Base-by-base conservation (phyloP, 1,140 invertebrate species). In the Manduca sexta region DNA sequence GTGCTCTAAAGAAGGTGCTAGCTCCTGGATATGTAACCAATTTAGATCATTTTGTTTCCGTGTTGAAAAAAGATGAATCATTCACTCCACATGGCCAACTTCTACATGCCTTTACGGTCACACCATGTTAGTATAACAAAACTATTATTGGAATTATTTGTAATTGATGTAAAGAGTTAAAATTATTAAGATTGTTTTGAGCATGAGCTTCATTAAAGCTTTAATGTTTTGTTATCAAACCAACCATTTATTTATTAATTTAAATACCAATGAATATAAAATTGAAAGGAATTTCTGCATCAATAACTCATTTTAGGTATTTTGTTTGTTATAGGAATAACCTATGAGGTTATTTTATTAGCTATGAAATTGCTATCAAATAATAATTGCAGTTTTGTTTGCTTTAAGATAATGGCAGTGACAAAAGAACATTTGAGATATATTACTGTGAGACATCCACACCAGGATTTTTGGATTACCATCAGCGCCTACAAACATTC, bases 401-500 rank as follows among this genome's bases (percentile, higher is more conserved):
- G 10, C 42, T 67, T 69, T 49, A 50, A 66, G 77, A 64, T 55
- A 87, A 89, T 52, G 75, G 88, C 35, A 79, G 82, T 11, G 74
- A 79, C n/a, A 86, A 86, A 41, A 86, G 89, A 29, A 86, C 88
- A 10, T 98, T 94, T 86, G 94, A 96, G 85, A 90, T 98, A 8
- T 97, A 94, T 66, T 90, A 90, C 64, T 90, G 90, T 66, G 91
- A 94, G 63, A 89, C 90, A 52, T 88, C 86, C 11, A 88, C 88
- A 34, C 89, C 91, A 15, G 91, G 92, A 10, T 98, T 98, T 68
- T 71, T 89, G 17, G 88, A 91, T 11, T 98, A 93, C 75, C 95
- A 98, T 73, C 84, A 92, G 58, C 89, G 93, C 49, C 86, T 99
- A 48, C 95, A 98, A 86, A 96, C 95, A 4, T 97, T 98, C 72